Evolutionary conservation across 2,888 invertebrate species (phyloP).

Genomic region (Aplocera efformata): DNA sequence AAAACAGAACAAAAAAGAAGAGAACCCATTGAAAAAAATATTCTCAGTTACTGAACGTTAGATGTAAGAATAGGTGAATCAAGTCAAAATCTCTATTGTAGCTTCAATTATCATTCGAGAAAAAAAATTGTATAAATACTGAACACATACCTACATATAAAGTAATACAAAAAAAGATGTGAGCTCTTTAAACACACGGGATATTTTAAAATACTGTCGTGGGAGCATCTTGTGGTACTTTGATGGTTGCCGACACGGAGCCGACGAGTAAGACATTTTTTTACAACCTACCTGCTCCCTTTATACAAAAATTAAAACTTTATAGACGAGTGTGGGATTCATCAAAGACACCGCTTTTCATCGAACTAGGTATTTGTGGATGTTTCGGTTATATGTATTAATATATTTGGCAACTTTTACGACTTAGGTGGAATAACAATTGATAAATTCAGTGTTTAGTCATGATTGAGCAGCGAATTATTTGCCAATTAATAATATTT

Average conservation of each 20-base stretch:
- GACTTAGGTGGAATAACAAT: background rate
- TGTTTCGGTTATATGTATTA: conserved; percentile 18
- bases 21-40: no score
- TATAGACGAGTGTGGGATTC: conserved; percentile 54
- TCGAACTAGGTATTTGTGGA: conserved; percentile 25
- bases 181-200: conserved; percentile 56
- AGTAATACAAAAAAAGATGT: conserved; percentile 52
- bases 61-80: background rate
- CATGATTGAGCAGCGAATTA: no score
- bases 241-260: conserved; percentile 60
- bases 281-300: conserved; percentile 64
- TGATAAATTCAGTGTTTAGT: no score
- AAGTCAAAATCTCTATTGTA: conserved; percentile 6
- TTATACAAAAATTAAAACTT: conserved; percentile 65
- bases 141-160: conserved; percentile 36
- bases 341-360: conserved; percentile 55
- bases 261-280: conserved; percentile 58
- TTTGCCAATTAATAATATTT: no score
- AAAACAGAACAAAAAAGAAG: no score
- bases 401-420: conserved; percentile 23
- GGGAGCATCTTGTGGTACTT: conserved; percentile 60
- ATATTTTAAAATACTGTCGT: conserved; percentile 70
- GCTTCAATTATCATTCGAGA: conserved; percentile 19
- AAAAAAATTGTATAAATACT: conserved; percentile 38
- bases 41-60: conserved; percentile 3